Conservation (phyloP, 2,113 vertebrate genomes). For the Verasper variegatus region DNA sequence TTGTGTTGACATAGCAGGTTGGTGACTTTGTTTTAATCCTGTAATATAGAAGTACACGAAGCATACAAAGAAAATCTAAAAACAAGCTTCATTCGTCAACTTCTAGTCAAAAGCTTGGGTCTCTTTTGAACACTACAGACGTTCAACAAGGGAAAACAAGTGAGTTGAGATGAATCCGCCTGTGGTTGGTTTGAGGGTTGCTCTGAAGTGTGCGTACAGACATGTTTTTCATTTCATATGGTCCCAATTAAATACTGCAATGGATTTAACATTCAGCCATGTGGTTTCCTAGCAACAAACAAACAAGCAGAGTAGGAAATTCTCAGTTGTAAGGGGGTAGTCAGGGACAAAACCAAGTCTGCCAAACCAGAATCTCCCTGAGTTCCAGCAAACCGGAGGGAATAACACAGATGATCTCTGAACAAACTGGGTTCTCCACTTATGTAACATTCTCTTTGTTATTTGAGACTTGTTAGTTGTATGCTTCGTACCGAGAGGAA, state of each 20-base stretch:
- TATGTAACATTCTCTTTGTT: conserved; percentile 36
- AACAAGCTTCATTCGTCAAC: conserved; percentile 12
- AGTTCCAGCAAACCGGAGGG: conserved; percentile 49
- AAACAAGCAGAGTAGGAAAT: conserved; percentile 69
- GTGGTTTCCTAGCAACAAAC: conserved; percentile 76
- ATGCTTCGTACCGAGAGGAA: conserved; percentile 8
- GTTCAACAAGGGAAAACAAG: conserved; percentile 28
- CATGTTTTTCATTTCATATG: conserved; percentile 73
- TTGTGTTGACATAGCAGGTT: conserved; percentile 5
- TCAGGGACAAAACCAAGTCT: conserved; percentile 42
- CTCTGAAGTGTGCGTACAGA: conserved; percentile 51
- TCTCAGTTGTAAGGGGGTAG: conserved; percentile 36
- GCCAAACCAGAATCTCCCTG: conserved; percentile 61
- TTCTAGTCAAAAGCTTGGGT: conserved; percentile 4
- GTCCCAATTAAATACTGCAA: conserved; percentile 70
- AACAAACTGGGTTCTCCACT: conserved; percentile 60
- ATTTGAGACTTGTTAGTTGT: conserved; percentile 24
- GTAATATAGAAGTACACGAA: conserved; percentile 12
- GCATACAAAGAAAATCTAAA: conserved; percentile 7
- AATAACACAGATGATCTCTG: conserved; percentile 65
- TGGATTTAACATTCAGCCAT: conserved; percentile 57
- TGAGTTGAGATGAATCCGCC: conserved; percentile 50
- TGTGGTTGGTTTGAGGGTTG: conserved; percentile 32
- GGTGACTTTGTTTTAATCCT: conserved; percentile 16
- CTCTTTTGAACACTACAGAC: conserved; percentile 27